Evolutionary conservation across 1,140 invertebrate species (phyloP), one percentile per base, ranked within the genome.

Genomic region (Drosophila navojoa): DNA sequence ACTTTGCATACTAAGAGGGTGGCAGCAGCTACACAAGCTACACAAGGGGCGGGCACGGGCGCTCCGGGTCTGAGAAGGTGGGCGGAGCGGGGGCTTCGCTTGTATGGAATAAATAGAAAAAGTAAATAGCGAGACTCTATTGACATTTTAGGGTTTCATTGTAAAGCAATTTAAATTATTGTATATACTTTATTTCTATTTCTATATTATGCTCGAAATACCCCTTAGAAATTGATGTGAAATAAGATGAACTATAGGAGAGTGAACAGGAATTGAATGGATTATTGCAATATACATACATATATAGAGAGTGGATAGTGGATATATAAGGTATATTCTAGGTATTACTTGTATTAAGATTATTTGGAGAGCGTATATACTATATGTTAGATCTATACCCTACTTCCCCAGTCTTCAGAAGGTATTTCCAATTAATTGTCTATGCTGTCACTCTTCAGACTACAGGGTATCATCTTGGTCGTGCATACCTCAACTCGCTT

Each of bases 141-240:
- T 89, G 84, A 84, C 84, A 89, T 89, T 89, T 89, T 84, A 75
- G 84, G 84, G 84, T 89, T 89, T 89, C 84, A 89, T 89, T 89
- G 84, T 89, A 89, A 89, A 89, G 84, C 84, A 89, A 89, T 89
- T 89, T 89, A 89, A 89, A 89, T 89, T 89, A 89, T 89, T 89
- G 84, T 89, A 72, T 89, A 77, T 86, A 73, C 82, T 87, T 87
- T 84, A 81, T 74, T 79, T 82, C 79, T 58, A 76, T 60, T 80
- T 77, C 69, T 53, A 49, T 60, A 27, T 44, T 16, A 11, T 38
- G 5, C 42, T 45, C 42, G 15, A 4, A 27, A 59, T 59, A 19
- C 57, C 57, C 57, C 15, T 38, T 44, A 40, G 3, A 22, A 5
- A 40, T 13, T 11, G 6, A 16, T 9, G 7, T 10, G 0, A 3